phyloP scores from a whole-genome alignment of 1,140 invertebrate species.

The Holcopasites calliopsidis region DNA sequence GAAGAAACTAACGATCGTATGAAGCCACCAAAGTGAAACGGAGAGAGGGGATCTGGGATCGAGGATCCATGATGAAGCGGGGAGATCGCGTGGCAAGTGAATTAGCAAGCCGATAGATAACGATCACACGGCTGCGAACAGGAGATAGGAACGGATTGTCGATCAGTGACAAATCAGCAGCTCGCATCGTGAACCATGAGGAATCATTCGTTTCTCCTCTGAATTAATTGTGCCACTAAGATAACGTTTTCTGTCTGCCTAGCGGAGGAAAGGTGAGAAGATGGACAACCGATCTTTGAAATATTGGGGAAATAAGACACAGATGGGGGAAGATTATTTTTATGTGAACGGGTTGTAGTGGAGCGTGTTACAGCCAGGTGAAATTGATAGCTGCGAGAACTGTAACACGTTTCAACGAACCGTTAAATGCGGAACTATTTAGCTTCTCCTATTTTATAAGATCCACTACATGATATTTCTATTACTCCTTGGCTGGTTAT shows the following conservation, averaged over 20 bases:
- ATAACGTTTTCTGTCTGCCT: too few species aligned
- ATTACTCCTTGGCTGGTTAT: background rate
- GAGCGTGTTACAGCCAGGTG: background rate
- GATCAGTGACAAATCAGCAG: background rate
- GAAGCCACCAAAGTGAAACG: too few species aligned
- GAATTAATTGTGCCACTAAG: background rate
- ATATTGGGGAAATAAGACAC: background rate
- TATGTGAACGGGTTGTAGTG: background rate
- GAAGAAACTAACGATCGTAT: too few species aligned
- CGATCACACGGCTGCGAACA: background rate
- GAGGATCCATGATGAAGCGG: constrained; percentile 11
- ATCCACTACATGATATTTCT: background rate
- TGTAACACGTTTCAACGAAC: constrained; percentile 20
- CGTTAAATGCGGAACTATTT: constrained; percentile 16
- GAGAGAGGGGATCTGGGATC: background rate
- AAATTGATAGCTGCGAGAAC: constrained; percentile 30
- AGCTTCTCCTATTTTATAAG: background rate
- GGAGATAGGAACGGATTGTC: constrained; percentile 17
- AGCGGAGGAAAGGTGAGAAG: constrained; percentile 9
- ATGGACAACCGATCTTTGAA: background rate
- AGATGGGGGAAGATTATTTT: background rate
- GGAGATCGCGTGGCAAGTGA: background rate
- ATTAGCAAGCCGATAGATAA: constrained; percentile 19
- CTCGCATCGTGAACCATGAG: constrained; percentile 22
- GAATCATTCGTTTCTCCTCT: background rate